Percentiles rank a stretch among this genome's conserved stretches.
Conservation (phyloP, 2,113 vertebrate genomes). For the Sclerurus mexicanus region DNA sequence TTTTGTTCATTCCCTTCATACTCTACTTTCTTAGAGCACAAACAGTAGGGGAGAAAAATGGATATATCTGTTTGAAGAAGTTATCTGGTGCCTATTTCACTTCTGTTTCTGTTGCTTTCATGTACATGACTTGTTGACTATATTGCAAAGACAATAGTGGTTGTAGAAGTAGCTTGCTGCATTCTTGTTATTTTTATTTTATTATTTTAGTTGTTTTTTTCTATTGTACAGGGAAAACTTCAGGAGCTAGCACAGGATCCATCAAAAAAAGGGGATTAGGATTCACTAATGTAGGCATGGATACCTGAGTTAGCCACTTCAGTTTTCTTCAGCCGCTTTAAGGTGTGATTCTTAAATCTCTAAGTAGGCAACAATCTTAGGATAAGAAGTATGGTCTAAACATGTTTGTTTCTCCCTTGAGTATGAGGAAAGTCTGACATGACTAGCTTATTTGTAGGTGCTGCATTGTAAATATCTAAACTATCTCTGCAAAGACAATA, state of each 20-base stretch:
- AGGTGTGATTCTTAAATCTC: neutral
- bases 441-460: neutral
- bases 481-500: neutral
- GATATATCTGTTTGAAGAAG: neutral
- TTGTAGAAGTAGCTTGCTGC: neutral
- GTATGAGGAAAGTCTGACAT: neutral
- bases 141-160: neutral
- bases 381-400: neutral
- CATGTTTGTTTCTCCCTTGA: neutral
- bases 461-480: neutral
- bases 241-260: neutral
- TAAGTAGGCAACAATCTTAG: neutral
- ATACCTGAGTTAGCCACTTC: neutral
- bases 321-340: neutral
- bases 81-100: neutral
- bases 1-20: neutral
- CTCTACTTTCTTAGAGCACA: neutral
- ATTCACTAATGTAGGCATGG: neutral
- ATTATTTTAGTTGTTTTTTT: neutral
- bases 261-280: neutral
- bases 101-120: neutral
- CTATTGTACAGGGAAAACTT: neutral
- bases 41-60: rapidly evolving
- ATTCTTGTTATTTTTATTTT: neutral
- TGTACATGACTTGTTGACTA: rapidly evolving